Base-by-base conservation (phyloP, 1,140 invertebrate genomes). In the Ostrea denselamellosa region DNA sequence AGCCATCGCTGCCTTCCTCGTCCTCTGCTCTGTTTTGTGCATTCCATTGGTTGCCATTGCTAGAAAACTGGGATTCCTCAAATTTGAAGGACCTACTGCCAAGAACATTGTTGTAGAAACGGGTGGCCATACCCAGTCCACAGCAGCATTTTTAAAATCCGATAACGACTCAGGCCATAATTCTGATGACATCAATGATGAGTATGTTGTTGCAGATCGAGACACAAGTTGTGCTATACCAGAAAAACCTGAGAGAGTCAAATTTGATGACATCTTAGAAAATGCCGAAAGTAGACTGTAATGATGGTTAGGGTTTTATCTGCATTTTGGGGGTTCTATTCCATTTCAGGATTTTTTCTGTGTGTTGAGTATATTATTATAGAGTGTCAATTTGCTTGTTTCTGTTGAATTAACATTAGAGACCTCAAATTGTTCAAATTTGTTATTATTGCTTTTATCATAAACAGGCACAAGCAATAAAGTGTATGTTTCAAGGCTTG, bases 21-120 rank as follows among this genome's bases (percentile, higher is more conserved):
- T 93, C 2, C 85, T 93, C 12, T 86, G 88, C 25, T 91, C 93
- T 10, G 87, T 93, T 7, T 86, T 92, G 4, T 93, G 92, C 90
- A 92, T 93, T 56, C 93, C 93, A 25, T 90, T 88, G 0, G 90
- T 93, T 17, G 93, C 93, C n/a, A 28, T 93, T 3, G 85, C 91
- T 10, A 86, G 92, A 54, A 91, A 90, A 53, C 53, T 92, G 9
- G 92, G 91, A 22, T 86, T 92, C 28, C 81, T 92, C 7, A 90
- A 89, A 85, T 91, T 85, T 82, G 82, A 86, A 86, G 82, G 82
- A 52, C 28, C 62, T 28, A 90, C 90, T 83, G 90, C 92, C 12
- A 93, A 92, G 86, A 87, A 89, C 22, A 82, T 87, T 5, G 86
- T 90, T 34, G 89, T 91, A 5, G 90, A 92, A 28, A 91, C 86